phyloP scores from a whole-genome alignment of 1,140 invertebrate genomes.

The Globodera rostochiensis region DNA sequence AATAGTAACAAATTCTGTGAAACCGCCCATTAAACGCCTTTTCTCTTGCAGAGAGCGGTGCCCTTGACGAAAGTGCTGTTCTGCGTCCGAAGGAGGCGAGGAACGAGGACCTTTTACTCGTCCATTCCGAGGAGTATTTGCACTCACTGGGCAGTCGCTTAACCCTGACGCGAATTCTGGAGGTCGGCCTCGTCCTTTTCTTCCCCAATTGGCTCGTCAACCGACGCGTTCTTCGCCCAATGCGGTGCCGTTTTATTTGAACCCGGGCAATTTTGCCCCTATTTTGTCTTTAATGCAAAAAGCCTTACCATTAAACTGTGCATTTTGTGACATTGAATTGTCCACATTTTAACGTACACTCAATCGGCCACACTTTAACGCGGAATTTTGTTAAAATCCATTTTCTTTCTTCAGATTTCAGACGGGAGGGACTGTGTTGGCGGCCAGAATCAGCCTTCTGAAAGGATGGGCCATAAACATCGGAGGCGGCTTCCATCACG shows the following conservation, averaged over 20 bases:
- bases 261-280: background rate
- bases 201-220: constrained; percentile 80
- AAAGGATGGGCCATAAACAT: constrained; percentile 84
- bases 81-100: constrained; percentile 74
- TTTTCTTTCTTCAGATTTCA: constrained; percentile 72
- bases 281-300: background rate
- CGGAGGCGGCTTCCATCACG: constrained; percentile 78
- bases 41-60: constrained; percentile 62
- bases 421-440: constrained; percentile 79
- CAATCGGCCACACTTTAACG: too few species aligned
- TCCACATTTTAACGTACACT: too few species aligned
- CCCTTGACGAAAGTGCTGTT: constrained; percentile 66
- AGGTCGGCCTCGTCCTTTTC: constrained; percentile 74
- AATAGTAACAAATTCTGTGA: too few species aligned
- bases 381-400: too few species aligned
- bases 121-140: constrained; percentile 77
- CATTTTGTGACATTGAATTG: too few species aligned
- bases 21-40: background rate
- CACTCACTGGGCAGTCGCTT: constrained; percentile 68
- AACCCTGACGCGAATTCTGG: constrained; percentile 72
- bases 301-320: too few species aligned
- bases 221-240: constrained; percentile 75
- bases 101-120: constrained; percentile 74
- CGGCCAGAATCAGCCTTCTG: constrained; percentile 78
- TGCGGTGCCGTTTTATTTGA: constrained; percentile 55